These are phyloP conservation scores for Thalpophila matura DNA, from an alignment of 2,888 invertebrate genomes.

Conservation along the genomic window DNA sequence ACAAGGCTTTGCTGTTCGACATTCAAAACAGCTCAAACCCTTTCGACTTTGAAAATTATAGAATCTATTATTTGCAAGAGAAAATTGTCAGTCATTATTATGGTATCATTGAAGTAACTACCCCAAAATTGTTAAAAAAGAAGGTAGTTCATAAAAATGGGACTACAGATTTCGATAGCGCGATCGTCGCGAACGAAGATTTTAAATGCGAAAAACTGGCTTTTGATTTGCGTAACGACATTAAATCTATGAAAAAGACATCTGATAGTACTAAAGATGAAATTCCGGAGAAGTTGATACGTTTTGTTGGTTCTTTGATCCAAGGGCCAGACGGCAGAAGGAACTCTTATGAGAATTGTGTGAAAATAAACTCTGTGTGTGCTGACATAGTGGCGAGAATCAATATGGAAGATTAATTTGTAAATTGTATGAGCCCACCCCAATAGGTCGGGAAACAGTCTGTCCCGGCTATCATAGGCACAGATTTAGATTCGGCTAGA, in stretches of 20 bases:
- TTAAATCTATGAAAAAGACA: conserved; percentile 20
- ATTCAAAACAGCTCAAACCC: conserved; percentile 16
- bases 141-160: conserved; percentile 29
- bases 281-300: conserved; percentile 23
- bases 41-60: conserved; percentile 8
- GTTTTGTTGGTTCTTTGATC: conserved; percentile 17
- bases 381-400: conserved; percentile 9
- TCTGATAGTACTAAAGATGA: neutral
- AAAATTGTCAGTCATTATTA: conserved; percentile 6
- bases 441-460: no score
- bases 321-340: conserved; percentile 4
- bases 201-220: conserved; percentile 28
- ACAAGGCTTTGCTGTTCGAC: conserved; percentile 23
- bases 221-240: conserved; percentile 28
- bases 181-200: conserved; percentile 14
- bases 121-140: conserved; percentile 25
- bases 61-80: conserved; percentile 12
- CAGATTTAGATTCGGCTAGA: no score
- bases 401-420: neutral
- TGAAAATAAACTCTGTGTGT: conserved; percentile 12
- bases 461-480: no score
- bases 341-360: conserved; percentile 2
- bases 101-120: conserved; percentile 13
- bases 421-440: neutral
- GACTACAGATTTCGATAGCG: neutral